Evolutionary conservation across 2,797 vertebrate species (phyloP).

Genomic region (Cossypha heuglini): DNA sequence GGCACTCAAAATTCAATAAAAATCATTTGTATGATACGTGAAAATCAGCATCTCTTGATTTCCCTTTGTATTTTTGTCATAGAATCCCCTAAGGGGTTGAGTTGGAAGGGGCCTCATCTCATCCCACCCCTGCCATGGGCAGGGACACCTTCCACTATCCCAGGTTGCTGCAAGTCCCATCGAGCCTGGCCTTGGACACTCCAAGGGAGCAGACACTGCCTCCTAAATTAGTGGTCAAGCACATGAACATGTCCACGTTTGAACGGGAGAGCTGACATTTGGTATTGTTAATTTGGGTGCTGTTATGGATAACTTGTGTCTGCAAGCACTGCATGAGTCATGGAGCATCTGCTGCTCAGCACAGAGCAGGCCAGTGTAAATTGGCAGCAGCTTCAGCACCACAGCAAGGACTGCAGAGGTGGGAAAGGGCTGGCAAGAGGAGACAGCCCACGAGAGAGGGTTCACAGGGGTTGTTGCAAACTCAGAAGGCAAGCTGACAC

Average conservation of each 20-base stretch:
- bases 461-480: background rate
- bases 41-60: background rate
- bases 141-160: background rate
- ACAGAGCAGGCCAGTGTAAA: background rate
- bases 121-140: background rate
- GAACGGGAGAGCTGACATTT: background rate
- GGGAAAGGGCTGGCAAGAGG: background rate
- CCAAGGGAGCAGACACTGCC: background rate
- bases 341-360: background rate
- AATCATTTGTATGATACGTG: background rate
- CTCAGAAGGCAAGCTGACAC: background rate
- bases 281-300: background rate
- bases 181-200: background rate
- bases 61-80: background rate
- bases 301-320: background rate
- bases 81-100: background rate
- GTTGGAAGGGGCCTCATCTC: background rate
- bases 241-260: background rate
- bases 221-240: background rate
- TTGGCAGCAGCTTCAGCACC: background rate
- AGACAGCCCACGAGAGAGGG: background rate
- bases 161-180: accelerated
- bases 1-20: background rate
- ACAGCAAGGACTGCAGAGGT: background rate
- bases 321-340: constrained; percentile 15